Base-by-base conservation (phyloP, 2,888 invertebrate species). In the Hydrotaea diabolus region DNA sequence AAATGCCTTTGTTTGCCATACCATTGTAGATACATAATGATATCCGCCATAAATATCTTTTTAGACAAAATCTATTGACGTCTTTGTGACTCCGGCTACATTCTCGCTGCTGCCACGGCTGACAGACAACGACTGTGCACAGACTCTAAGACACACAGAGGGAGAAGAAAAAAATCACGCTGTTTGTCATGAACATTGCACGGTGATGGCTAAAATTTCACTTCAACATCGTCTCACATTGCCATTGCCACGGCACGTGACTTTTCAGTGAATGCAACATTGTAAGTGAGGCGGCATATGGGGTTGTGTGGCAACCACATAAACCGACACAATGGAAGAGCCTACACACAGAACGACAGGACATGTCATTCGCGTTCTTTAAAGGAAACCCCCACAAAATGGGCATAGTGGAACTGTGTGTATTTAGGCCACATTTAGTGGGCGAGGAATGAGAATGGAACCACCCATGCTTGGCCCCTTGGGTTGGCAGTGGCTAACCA, bases 141-240 rank as follows among this genome's bases (percentile, higher is more conserved):
- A 13, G 31, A 31, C 59, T 62, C 13, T 31, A 26, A 49, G 21
- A 11, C 7, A n/a, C 21, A n/a, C 55, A 55, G 11, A 46, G 13
- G 13, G 2, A 36, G 8, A 36, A 36, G 11, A 46, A 46, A 15
- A 15, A 66, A 49, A 23, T 49, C 71, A 71, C 26, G 26, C 31
- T 72, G 72, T 55, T 72, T 72, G 53, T 72, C 72, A 36, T 31
- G 17, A 26, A 55, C 72, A 72, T 15, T 2, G 8, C 17, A 26
- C 26, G n/a, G 49, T 49, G 15, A n/a, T 2, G 8, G 17, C 55
- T 55, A 21, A 55, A 23, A 55, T 55, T 55, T 55, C 55, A 55
- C 21, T 21, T 55, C 11, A 55, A 17, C n/a, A 53, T 7, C 21
- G 55, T 53, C 55, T 55, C 55, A 49, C 49, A 49, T 49, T 49